Evolutionary conservation across 2,113 vertebrate genomes (phyloP).

Genomic region (Dermatemys mawii): DNA sequence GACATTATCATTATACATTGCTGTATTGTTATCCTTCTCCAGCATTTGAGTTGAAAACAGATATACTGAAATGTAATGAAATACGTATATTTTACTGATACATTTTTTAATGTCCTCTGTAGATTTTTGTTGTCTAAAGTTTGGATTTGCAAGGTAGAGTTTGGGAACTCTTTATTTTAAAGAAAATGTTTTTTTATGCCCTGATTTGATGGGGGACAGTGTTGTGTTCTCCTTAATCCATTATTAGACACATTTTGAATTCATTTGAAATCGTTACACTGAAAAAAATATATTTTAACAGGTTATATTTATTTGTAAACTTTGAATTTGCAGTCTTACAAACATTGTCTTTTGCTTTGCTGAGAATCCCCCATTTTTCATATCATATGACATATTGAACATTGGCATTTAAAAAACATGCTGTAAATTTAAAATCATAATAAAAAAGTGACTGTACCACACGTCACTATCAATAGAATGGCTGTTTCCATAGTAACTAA

Average conservation of each 20-base stretch:
- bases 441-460: background rate
- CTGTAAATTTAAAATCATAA: background rate
- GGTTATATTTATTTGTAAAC: background rate
- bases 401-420: background rate
- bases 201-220: background rate
- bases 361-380: background rate
- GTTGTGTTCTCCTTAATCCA: background rate
- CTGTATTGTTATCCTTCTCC: background rate
- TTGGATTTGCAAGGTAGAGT: background rate
- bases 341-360: background rate
- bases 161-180: background rate
- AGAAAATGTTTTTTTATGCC: background rate
- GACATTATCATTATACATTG: background rate
- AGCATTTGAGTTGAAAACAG: background rate
- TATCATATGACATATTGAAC: background rate
- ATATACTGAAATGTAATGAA: background rate
- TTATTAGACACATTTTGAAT: background rate
- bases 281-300: background rate
- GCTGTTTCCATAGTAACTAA: constrained; percentile 73
- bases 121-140: background rate
- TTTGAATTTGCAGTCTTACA: background rate
- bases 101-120: background rate
- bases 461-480: constrained; percentile 61
- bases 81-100: background rate
- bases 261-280: background rate